Evolutionary conservation across 1,140 invertebrate genomes (phyloP), one percentile per base, ranked within the genome.

Genomic region (Calliopsis andreniformis): DNA sequence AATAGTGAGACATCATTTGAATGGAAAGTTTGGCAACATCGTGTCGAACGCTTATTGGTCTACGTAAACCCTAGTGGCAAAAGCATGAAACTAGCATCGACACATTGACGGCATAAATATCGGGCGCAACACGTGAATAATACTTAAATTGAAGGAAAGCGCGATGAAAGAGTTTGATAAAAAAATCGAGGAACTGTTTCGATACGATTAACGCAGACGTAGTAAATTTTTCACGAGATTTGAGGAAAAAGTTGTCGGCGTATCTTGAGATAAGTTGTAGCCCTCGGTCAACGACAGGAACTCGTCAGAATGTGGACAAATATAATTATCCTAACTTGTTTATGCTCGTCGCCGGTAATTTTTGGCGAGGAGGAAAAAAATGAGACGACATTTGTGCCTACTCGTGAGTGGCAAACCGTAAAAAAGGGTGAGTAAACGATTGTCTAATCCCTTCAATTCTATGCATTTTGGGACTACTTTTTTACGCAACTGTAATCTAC

Each of bases 321-420:
- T 63, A 63, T 61, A 51, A 71, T 85, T 32, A 63, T 83, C 58
- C 53, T 76, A n/a, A 28, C 61, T 35, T 77, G 61, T 55, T 63
- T 75, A 42, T 76, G 63, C 18, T 32, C 83, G 25, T 56, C 58
- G 18, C 42, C 79, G 59, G 63, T 55, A 23, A 61, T 72, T 64
- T 53, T 70, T 7, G 69, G 53, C 8, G 25, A 51, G 3, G 25
- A 73, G 47, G 77, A 80, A 51, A 89, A 88, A 82, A 92, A 91
- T 53, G 82, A 88, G n/a, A 88, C 78, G 16, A 69, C 84, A 35
- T 95, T 95, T 83, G 88, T 94, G 18, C 89, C 94, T 12, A 94
- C 94, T 3, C 86, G 92, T 4, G 93, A 95, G 84, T 95, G 94
- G 94, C 93, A 94, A 87, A 89, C 87, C 58, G 90, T 95, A 14